A percentile compares a stretch with the other conserved stretches of the same genome.
Conservation (phyloP, 2,797 vertebrate species). For the Antennarius maculatus region DNA sequence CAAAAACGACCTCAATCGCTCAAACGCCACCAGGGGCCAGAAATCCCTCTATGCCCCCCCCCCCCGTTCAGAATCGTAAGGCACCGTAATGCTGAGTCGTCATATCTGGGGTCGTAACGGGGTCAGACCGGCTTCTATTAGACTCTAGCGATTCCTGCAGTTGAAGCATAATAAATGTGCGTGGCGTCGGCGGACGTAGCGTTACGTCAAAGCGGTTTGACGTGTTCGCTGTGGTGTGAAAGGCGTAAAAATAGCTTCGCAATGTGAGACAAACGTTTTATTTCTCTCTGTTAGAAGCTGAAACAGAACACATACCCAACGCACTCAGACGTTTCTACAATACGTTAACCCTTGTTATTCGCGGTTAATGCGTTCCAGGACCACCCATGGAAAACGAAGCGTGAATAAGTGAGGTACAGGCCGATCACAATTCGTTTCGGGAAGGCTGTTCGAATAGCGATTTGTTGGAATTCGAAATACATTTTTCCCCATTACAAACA, state of each 20-base stretch:
- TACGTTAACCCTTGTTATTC: no score
- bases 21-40: conserved; percentile 66
- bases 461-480: no score
- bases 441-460: no score
- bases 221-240: conserved; percentile 45
- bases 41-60: conserved; percentile 68
- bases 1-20: conserved; percentile 41
- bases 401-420: no score
- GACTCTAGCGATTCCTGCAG: conserved; percentile 59
- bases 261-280: conserved; percentile 27
- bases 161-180: conserved; percentile 63
- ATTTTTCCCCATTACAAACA: no score
- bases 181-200: conserved; percentile 44
- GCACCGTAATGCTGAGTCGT: conserved; percentile 67
- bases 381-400: no score
- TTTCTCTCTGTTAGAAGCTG: neutral
- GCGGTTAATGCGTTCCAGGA: no score
- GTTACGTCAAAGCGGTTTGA: conserved; percentile 56
- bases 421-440: no score
- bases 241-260: conserved; percentile 53
- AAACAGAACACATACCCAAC: no score
- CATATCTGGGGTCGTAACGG: conserved; percentile 65
- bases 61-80: conserved; percentile 63
- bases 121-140: conserved; percentile 61
- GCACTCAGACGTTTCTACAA: no score